A percentile compares a stretch with the other conserved stretches of the same genome.
Conservation (phyloP, 2,888 invertebrate genomes). For the Pantelozetes paolii region DNA sequence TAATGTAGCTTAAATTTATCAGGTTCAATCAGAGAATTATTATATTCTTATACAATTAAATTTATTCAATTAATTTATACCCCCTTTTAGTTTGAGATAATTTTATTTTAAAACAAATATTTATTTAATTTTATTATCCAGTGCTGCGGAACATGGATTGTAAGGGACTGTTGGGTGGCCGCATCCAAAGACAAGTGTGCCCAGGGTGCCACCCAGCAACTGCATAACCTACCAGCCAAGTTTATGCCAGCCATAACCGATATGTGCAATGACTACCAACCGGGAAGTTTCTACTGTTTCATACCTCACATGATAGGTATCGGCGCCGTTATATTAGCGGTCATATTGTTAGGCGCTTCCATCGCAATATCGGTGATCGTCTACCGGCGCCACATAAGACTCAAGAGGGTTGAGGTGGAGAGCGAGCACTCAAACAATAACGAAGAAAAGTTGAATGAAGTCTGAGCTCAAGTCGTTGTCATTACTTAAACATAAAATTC, state of each 20-base stretch:
- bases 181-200: slow-evolving; percentile 26
- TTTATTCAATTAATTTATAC: too few species aligned
- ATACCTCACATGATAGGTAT: slow-evolving; percentile 12
- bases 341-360: background rate
- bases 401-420: background rate
- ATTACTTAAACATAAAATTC: too few species aligned
- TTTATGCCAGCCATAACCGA: slow-evolving; percentile 25
- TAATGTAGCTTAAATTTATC: too few species aligned
- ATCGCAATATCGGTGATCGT: slow-evolving; percentile 2
- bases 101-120: background rate
- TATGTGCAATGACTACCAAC: slow-evolving; percentile 26
- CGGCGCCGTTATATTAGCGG: background rate
- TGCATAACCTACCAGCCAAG: slow-evolving; percentile 31
- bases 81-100: too few species aligned
- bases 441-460: background rate
- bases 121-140: background rate
- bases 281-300: slow-evolving; percentile 17
- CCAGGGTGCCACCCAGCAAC: background rate
- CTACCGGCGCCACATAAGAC: background rate
- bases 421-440: slow-evolving; percentile 15
- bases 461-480: too few species aligned
- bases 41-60: too few species aligned
- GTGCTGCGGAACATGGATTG: slow-evolving; percentile 37
- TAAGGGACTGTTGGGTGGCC: slow-evolving; percentile 35
- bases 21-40: too few species aligned